Conservation (phyloP, 1,140 invertebrate genomes). For the Tetranychus cinnabarinus region DNA sequence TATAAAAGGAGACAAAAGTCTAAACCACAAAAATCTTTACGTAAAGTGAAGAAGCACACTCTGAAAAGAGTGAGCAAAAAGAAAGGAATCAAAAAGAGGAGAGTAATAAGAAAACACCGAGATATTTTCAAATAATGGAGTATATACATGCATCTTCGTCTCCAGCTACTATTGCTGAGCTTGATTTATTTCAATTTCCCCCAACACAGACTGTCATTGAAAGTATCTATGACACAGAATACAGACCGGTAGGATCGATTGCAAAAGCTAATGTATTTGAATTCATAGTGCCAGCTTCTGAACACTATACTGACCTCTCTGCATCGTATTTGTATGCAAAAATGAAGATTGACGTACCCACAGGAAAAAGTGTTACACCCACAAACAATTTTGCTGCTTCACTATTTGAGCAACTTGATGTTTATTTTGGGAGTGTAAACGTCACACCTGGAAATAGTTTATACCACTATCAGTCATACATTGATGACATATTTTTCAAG, state of each 20-base stretch:
- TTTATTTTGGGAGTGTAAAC: neutral
- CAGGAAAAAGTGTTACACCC: neutral
- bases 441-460: neutral
- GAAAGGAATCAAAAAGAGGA: too few species aligned
- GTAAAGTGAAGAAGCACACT: neutral
- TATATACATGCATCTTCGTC: neutral
- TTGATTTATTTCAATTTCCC: neutral
- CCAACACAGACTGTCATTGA: neutral
- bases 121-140: neutral
- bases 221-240: neutral
- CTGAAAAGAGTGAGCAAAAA: too few species aligned
- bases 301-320: neutral
- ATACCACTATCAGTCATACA: neutral
- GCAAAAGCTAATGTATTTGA: neutral
- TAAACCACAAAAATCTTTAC: neutral
- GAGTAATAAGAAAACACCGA: neutral
- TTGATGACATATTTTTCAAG: neutral
- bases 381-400: neutral
- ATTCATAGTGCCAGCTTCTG: neutral
- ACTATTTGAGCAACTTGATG: neutral
- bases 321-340: neutral
- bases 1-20: too few species aligned
- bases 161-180: neutral
- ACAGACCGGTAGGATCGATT: neutral
- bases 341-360: neutral